Base-by-base conservation (phyloP, 2,797 vertebrate species). In the Enteromius viviparus region DNA sequence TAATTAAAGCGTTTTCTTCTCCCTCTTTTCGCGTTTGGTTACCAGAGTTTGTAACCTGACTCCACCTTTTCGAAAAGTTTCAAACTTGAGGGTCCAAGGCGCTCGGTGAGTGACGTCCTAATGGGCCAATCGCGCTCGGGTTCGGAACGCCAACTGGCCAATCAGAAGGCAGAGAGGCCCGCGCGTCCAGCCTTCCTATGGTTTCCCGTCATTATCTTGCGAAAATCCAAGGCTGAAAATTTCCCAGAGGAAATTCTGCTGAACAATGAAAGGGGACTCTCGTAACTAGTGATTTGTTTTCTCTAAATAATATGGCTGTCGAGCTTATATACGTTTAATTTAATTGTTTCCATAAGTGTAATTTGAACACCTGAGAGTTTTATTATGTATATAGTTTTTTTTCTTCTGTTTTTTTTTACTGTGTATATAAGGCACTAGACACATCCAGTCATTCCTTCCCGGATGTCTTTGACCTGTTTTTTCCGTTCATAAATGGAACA, bases 161-260 rank as follows among this genome's bases (percentile, higher is more conserved):
- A 92, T 91, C 88, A 88, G 71, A n/a, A 47, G 4, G 6, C 2
- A 40, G 75, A 71, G 37, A 19, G 4, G 21, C 14, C 2, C 5
- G n/a, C 81, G n/a, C 42, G 80, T 83, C 78, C 91, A 88, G 70
- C 71, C 91, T 89, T 88, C 86, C 87, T 85, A 85, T 80, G 85
- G 88, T 84, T 94, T 94, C 93, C 93, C 94, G 93, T 93, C 92
- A 94, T 95, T 94, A 93, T 92, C 86, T 88, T 51, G 34, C n/a
- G 58, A 81, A 78, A 84, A 86, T 90, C 89, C 86, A 91, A 89
- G 87, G 89, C 87, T 90, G 89, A 81, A 85, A 76, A 21, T 90
- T 92, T 94, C 93, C 92, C 93, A 91, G 86, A 95, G 94, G 94
- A 95, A 95, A 93, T 84, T 62, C 78, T 84, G 88, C 74, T 75